Evolutionary conservation across 1,140 invertebrate genomes (phyloP).

Genomic region (Calosoma granatense): DNA sequence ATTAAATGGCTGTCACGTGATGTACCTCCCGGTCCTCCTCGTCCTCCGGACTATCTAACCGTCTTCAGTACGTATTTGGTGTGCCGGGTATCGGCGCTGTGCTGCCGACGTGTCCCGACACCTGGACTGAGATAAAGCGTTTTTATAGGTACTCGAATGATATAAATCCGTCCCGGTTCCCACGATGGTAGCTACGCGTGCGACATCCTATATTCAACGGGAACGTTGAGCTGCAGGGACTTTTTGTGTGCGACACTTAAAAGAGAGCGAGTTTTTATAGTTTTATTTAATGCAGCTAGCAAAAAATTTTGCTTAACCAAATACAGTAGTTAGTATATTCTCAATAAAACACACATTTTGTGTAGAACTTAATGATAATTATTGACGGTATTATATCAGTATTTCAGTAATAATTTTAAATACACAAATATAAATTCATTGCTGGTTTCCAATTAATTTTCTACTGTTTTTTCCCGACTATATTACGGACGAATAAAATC

Average conservation of each 20-base stretch:
- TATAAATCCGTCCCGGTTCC: constrained; percentile 2
- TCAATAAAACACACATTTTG: too few relatives aligned
- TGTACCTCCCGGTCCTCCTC: neutral
- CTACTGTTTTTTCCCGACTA: too few relatives aligned
- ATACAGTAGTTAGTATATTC: too few relatives aligned
- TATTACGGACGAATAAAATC: too few relatives aligned
- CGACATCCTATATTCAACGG: neutral
- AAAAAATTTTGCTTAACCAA: too few relatives aligned
- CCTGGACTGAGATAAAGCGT: constrained; percentile 6
- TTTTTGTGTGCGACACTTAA: neutral
- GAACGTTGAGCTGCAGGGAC: neutral
- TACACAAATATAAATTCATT: too few relatives aligned
- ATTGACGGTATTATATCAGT: too few relatives aligned
- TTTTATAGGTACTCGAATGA: constrained; percentile 5
- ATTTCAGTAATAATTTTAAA: too few relatives aligned
- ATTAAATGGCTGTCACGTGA: constrained; percentile 7
- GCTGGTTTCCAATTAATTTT: too few relatives aligned
- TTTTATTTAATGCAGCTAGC: neutral
- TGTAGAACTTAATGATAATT: too few relatives aligned
- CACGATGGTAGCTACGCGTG: neutral
- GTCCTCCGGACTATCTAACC: too few relatives aligned
- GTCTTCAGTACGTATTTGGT: too few relatives aligned
- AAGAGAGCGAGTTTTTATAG: neutral
- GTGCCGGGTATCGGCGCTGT: neutral
- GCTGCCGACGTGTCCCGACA: neutral